Evolutionary conservation across 2,113 vertebrate species (phyloP).

Genomic region (Corynorhinus townsendii): DNA sequence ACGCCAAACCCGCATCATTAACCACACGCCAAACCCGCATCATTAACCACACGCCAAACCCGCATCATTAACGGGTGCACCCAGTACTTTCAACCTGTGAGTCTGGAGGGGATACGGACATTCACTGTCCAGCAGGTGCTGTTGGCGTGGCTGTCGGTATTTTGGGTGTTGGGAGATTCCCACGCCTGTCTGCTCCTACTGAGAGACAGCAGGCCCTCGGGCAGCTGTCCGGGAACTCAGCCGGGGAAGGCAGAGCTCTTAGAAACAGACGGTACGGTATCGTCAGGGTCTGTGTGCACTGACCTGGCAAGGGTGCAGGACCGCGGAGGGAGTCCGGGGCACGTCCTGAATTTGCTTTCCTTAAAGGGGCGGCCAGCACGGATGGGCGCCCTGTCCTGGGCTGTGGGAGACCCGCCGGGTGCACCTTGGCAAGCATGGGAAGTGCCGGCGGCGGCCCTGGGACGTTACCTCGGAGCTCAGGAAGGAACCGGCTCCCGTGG

Average conservation of each 20-base stretch:
- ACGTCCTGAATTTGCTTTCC: neutral
- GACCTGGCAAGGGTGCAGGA: rapidly evolving
- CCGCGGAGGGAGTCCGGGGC: neutral
- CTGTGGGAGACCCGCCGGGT: neutral
- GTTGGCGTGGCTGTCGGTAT: neutral
- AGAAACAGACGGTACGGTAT: neutral
- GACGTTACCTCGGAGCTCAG: neutral
- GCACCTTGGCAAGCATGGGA: neutral
- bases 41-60: too few relatives aligned
- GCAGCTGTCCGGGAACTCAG: neutral
- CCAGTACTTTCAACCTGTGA: neutral
- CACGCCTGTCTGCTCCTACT: too few relatives aligned
- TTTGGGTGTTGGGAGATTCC: neutral
- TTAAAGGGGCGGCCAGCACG: neutral
- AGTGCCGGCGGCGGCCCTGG: neutral
- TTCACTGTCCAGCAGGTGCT: neutral
- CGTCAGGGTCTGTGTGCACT: neutral
- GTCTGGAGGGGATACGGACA: neutral
- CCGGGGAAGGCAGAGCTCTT: neutral
- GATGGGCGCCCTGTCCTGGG: neutral
- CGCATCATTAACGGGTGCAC: too few relatives aligned
- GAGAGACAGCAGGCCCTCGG: neutral
- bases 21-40: too few relatives aligned
- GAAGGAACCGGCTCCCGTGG: too few relatives aligned
- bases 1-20: too few relatives aligned